A percentile compares a stretch with the other conserved stretches of the same genome.
These are phyloP conservation scores for Portevinia maculata DNA, from an alignment of 2,888 invertebrate species.

Conservation along the genomic window DNA sequence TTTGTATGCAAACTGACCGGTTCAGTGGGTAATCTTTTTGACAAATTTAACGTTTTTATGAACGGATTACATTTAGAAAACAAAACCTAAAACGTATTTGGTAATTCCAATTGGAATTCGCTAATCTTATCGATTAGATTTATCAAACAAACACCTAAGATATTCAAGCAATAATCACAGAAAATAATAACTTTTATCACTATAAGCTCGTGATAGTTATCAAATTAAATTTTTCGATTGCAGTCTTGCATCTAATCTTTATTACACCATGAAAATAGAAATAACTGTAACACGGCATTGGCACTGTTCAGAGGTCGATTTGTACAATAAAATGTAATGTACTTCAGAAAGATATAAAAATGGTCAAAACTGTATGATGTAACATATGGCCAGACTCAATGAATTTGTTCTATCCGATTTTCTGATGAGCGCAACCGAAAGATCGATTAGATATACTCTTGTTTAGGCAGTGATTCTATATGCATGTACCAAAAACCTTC, in stretches of 20 bases:
- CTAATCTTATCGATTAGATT: slow-evolving; percentile 3
- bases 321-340: not conserved
- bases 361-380: too few relatives aligned
- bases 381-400: too few relatives aligned
- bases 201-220: slow-evolving; percentile 2
- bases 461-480: too few relatives aligned
- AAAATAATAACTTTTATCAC: too few relatives aligned
- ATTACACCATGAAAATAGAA: not conserved
- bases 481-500: too few relatives aligned
- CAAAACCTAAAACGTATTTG: not conserved
- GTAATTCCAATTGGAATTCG: not conserved
- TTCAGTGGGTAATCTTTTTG: not conserved
- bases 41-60: not conserved
- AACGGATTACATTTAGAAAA: too few relatives aligned
- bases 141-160: not conserved
- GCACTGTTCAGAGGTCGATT: not conserved
- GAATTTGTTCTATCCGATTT: too few relatives aligned
- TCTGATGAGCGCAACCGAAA: too few relatives aligned
- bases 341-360: not conserved
- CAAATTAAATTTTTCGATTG: not conserved
- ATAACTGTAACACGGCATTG: not conserved
- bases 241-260: slow-evolving; percentile 13
- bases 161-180: not conserved
- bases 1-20: slow-evolving; percentile 2
- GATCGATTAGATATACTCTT: too few relatives aligned